phyloP scores from a whole-genome alignment of 2,888 invertebrate genomes.

The Melanargia galathea region DNA sequence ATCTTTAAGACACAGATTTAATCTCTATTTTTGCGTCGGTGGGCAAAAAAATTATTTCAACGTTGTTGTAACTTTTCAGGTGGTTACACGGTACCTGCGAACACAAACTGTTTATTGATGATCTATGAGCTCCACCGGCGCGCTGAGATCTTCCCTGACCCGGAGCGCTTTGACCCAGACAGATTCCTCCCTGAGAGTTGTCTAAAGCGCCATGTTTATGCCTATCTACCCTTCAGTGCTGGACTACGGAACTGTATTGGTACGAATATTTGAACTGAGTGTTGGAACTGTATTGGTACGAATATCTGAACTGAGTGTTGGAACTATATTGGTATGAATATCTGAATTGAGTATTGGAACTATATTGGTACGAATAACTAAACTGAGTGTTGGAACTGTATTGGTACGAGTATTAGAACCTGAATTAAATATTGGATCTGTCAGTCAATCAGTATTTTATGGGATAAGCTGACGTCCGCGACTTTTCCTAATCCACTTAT shows the following conservation, averaged over 20 bases:
- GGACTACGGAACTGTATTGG: slow-evolving; percentile 80
- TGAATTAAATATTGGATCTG: too few relatives aligned
- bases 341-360: too few relatives aligned
- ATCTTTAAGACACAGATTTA: too few relatives aligned
- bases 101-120: slow-evolving; percentile 71
- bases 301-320: too few relatives aligned
- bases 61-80: slow-evolving; percentile 58
- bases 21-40: too few relatives aligned
- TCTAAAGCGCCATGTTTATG: slow-evolving; percentile 80
- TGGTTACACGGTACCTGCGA: slow-evolving; percentile 71
- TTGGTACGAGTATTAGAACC: too few relatives aligned
- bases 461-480: too few relatives aligned
- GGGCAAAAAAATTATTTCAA: too few relatives aligned
- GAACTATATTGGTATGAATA: slow-evolving; percentile 56
- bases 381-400: too few relatives aligned
- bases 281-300: slow-evolving; percentile 68
- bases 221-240: slow-evolving; percentile 86
- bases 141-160: slow-evolving; percentile 83
- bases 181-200: slow-evolving; percentile 84
- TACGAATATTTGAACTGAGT: slow-evolving; percentile 9
- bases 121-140: slow-evolving; percentile 84
- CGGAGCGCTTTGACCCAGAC: slow-evolving; percentile 86
- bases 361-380: slow-evolving; percentile 29
- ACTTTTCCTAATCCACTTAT: too few relatives aligned
- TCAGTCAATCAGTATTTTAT: too few relatives aligned